phyloP scores from a whole-genome alignment of 2,888 invertebrate species.

The Pecten maximus region DNA sequence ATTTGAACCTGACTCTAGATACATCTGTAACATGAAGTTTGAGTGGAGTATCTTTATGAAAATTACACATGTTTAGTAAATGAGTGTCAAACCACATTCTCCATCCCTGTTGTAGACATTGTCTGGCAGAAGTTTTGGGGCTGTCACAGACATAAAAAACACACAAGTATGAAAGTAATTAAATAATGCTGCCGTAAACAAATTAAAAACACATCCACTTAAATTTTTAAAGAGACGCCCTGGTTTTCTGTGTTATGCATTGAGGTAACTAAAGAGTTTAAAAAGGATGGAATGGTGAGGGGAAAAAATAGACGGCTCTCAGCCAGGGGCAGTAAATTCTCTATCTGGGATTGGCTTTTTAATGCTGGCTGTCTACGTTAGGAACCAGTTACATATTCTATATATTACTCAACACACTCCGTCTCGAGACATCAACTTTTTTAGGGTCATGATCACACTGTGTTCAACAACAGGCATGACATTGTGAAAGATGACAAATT shows the following conservation, averaged over 20 bases:
- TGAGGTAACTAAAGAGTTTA: background rate
- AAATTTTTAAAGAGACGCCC: conserved; percentile 18
- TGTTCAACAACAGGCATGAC: no score
- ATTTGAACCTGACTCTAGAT: no score
- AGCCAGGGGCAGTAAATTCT: conserved; percentile 14
- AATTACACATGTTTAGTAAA: background rate
- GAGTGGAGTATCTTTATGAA: background rate
- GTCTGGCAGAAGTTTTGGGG: background rate
- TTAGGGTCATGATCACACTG: no score
- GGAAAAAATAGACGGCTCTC: background rate
- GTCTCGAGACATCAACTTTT: no score
- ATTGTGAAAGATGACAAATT: no score
- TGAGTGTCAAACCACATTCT: background rate
- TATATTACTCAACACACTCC: no score
- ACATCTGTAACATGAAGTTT: no score
- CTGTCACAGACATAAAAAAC: background rate
- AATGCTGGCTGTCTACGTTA: background rate
- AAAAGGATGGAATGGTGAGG: background rate
- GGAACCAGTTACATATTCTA: no score
- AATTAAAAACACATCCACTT: conserved; percentile 33
- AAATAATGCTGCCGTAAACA: conserved; percentile 15
- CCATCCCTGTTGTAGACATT: background rate
- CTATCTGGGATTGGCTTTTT: background rate
- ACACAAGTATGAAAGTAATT: conserved; percentile 2
- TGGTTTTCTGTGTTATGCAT: conserved; percentile 24